Percentiles rank a stretch among this genome's conserved stretches.
phyloP scores from a whole-genome alignment of 2,113 vertebrate genomes.

The Neolamprologus sp. region DNA sequence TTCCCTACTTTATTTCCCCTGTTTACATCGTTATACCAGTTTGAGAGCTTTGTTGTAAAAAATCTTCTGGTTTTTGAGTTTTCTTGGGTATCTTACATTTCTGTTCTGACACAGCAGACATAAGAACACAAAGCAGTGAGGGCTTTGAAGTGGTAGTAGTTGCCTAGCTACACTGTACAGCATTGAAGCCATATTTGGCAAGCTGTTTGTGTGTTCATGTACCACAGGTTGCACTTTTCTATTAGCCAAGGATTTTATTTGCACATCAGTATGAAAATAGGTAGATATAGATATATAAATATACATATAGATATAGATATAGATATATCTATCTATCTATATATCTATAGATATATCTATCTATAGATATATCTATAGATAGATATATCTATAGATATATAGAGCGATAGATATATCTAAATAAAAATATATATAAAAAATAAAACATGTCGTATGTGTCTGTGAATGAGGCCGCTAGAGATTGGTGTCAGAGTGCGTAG shows the following conservation, averaged over 20 bases:
- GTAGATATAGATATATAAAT: background rate
- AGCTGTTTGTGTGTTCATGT: constrained; percentile 12
- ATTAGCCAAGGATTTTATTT: constrained; percentile 9
- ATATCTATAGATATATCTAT: background rate
- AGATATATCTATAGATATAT: background rate
- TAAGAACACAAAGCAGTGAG: constrained; percentile 3
- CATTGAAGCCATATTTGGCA: constrained; percentile 36
- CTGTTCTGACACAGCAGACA: constrained; percentile 3
- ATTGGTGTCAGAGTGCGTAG: constrained; percentile 53
- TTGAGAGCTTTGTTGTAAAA: background rate
- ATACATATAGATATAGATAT: background rate
- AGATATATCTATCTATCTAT: background rate
- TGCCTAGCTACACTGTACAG: constrained; percentile 55
- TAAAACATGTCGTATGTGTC: background rate
- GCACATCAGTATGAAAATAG: background rate
- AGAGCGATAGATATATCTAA: accelerated
- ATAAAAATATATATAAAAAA: background rate
- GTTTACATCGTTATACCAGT: background rate
- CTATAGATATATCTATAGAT: background rate
- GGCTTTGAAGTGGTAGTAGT: constrained; percentile 52
- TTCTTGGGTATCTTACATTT: constrained; percentile 21
- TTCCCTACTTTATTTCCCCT: background rate
- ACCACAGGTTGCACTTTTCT: constrained; percentile 26
- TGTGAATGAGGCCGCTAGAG: constrained; percentile 31
- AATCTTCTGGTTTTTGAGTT: background rate